Percentiles rank a stretch among this genome's conserved stretches.
phyloP scores from a whole-genome alignment of 1,140 invertebrate genomes.

The Latrodectus geometricus region DNA sequence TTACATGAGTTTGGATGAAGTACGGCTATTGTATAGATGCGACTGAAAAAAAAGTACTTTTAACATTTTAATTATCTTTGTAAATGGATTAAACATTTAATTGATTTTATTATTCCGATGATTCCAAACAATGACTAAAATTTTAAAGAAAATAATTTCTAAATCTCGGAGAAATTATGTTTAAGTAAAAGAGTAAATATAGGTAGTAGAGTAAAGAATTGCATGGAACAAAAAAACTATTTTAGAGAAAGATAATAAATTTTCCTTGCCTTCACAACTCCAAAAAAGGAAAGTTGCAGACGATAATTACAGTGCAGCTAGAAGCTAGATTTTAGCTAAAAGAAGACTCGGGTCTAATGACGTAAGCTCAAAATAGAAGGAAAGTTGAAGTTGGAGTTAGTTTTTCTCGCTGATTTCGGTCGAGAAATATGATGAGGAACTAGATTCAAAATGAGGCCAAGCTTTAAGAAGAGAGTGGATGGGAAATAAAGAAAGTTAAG shows the following conservation, averaged over 20 bases:
- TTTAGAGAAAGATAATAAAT: constrained; percentile 30
- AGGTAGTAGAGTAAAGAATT: not conserved
- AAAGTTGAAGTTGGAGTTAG: constrained; percentile 35
- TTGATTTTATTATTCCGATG: not conserved
- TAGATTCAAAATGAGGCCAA: constrained; percentile 33
- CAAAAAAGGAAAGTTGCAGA: constrained; percentile 24
- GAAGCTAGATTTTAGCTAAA: constrained; percentile 32
- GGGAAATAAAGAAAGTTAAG: constrained; percentile 35
- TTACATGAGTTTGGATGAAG: not conserved
- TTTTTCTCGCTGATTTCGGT: constrained; percentile 10
- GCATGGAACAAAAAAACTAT: constrained; percentile 17
- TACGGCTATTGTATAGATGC: too few relatives aligned
- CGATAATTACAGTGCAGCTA: constrained; percentile 48
- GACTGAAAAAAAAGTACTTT: not conserved
- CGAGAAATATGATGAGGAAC: constrained; percentile 43
- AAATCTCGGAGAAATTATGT: not conserved
- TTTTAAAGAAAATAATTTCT: not conserved
- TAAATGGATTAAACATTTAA: constrained; percentile 17
- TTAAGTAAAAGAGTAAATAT: not conserved
- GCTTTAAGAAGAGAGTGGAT: constrained; percentile 11
- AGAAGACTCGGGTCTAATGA: constrained; percentile 51
- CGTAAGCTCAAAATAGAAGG: constrained; percentile 52
- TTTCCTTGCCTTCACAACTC: not conserved
- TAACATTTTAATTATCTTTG: constrained; percentile 7
- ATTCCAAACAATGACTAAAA: not conserved